phyloP scores from a whole-genome alignment of 2,797 vertebrate genomes.

The Ctenopoma kingsleyae region DNA sequence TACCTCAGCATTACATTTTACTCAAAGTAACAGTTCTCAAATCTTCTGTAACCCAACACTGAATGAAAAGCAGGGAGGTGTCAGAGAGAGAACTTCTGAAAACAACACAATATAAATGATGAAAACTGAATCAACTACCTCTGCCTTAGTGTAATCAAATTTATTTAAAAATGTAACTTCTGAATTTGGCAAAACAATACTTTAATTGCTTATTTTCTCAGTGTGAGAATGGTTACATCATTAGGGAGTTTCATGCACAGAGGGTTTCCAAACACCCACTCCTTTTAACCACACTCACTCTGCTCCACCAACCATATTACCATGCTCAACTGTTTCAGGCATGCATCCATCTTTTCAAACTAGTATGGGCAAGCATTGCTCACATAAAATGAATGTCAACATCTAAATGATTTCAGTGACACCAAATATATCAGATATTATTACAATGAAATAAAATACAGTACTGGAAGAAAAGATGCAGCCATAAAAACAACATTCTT shows the following conservation, averaged over 20 bases:
- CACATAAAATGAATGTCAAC: background rate
- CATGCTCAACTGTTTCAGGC: background rate
- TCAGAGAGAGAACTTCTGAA: too few relatives aligned
- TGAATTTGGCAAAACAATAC: slow-evolving; percentile 38
- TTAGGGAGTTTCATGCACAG: slow-evolving; percentile 37
- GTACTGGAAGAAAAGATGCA: too few relatives aligned
- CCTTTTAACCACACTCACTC: slow-evolving; percentile 43
- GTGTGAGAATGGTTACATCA: slow-evolving; percentile 52
- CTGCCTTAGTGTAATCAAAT: slow-evolving; percentile 34
- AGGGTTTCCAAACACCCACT: slow-evolving; percentile 31
- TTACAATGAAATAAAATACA: background rate
- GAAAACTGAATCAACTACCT: slow-evolving; percentile 15
- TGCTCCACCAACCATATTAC: slow-evolving; percentile 24
- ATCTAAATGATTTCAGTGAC: background rate
- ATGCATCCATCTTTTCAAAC: background rate
- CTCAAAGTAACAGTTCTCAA: too few relatives aligned
- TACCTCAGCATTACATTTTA: background rate
- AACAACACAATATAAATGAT: background rate
- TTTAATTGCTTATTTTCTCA: slow-evolving; percentile 35
- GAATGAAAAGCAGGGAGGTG: too few relatives aligned
- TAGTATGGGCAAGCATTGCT: background rate
- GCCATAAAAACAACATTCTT: too few relatives aligned
- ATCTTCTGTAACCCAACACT: too few relatives aligned
- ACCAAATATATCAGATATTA: slow-evolving; percentile 2
- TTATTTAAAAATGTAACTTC: slow-evolving; percentile 32